Evolutionary conservation across 1,140 invertebrate species (phyloP), one percentile per base, ranked within the genome.

Genomic region (Papilio helenus): DNA sequence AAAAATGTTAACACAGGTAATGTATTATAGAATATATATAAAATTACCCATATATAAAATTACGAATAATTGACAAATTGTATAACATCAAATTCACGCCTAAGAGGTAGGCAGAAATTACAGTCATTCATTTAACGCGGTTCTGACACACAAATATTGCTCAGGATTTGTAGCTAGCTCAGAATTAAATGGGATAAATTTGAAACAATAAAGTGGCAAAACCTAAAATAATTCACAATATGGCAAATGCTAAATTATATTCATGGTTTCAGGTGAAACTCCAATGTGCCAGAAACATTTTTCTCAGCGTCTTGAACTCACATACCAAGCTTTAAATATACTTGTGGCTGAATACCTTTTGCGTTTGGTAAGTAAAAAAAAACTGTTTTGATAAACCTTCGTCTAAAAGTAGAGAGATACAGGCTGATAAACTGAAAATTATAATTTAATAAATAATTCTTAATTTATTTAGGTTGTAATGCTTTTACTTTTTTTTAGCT

Each of bases 331-430:
- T 14, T 82, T 96, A 20, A 95, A 96, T 87, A 93, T 96, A 26
- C 84, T 96, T 29, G 91, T 96, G 71, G 94, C 93, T 42, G 95
- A 96, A 86, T 96, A 95, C 90, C 89, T 96, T 20, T 79, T 95
- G 9, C 86, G 91, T 81, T 82, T 92, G 87, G 94, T 92, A 83
- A 88, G 87, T 82, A 61, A 51, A 44, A 29, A n/a, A 16, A n/a
- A 49, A 44, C 34, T 55, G 1, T 3, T 14, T 12, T 46, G 10
- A 8, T 2, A 14, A 46, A 16, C 16, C 44, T 14, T 12, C 0
- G 8, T 12, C 29, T 29, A 29, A 29, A 29, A 29, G 1, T 29
- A 29, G 29, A 29, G 1, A 2, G 29, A 3, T 29, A 29, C 3
- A 29, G 1, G 29, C 29, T 29, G 29, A 29, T 29, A 29, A 29